A percentile compares a stretch with the other conserved stretches of the same genome.
Evolutionary conservation across 2,888 invertebrate species (phyloP).

Genomic region (Gibbula magus): DNA sequence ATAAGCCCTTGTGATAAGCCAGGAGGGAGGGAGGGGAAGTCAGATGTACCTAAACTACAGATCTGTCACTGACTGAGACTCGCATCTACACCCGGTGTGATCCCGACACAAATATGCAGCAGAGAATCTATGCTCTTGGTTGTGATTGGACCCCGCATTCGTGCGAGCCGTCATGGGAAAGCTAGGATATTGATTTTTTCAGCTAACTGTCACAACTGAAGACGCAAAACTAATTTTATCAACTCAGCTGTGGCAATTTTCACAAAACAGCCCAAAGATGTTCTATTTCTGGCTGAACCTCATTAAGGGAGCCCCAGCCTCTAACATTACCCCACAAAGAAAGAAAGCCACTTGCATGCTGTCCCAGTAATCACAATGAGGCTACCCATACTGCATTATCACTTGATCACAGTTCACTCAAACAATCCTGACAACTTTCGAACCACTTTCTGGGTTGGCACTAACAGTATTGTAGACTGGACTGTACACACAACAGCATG

Average conservation of each 20-base stretch:
- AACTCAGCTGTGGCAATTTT: slow-evolving; percentile 1
- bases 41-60: no score
- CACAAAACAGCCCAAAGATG: slow-evolving; percentile 12
- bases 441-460: neutral
- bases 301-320: neutral
- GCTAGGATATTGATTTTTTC: neutral
- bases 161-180: neutral
- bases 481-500: no score
- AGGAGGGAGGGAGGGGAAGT: no score
- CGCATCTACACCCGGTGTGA: no score
- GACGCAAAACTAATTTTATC: slow-evolving; percentile 12
- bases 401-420: neutral
- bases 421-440: neutral
- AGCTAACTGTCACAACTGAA: slow-evolving; percentile 1
- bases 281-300: neutral
- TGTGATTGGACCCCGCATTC: neutral
- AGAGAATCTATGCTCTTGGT: neutral
- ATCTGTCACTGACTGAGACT: no score
- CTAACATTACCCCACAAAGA: neutral
- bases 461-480: neutral
- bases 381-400: neutral
- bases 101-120: no score
- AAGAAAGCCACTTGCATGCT: neutral
- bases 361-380: neutral
- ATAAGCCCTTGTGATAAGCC: neutral